phyloP scores from a whole-genome alignment of 2,113 vertebrate genomes.

The Syrmaticus mikado region DNA sequence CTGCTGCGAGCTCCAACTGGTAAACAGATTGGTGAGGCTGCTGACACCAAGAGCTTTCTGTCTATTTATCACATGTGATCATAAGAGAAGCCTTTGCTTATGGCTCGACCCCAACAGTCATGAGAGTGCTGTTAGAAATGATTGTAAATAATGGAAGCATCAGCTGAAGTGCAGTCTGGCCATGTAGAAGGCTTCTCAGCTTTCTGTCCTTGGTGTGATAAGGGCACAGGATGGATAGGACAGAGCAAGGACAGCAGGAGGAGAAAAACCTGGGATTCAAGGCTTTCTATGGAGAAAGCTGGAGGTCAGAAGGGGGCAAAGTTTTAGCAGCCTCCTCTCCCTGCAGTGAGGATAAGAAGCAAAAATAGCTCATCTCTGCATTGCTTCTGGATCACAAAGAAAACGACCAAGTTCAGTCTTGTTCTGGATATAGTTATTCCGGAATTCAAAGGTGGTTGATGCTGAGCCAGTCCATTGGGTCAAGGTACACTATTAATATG shows the following conservation, averaged over 20 bases:
- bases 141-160: not conserved
- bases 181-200: not conserved
- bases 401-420: not conserved
- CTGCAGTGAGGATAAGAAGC: fast-evolving
- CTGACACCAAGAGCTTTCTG: not conserved
- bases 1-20: not conserved
- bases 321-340: not conserved
- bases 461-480: not conserved
- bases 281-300: not conserved
- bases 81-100: not conserved
- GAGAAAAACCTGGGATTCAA: not conserved
- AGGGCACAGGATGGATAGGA: not conserved
- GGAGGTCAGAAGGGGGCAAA: not conserved
- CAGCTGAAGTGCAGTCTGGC: not conserved
- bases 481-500: not conserved
- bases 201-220: not conserved
- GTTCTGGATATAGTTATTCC: not conserved
- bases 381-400: not conserved
- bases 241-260: not conserved
- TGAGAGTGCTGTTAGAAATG: not conserved
- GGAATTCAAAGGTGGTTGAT: not conserved
- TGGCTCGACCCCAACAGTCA: not conserved
- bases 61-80: not conserved
- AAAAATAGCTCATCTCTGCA: not conserved
- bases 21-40: not conserved